Base-by-base conservation (phyloP, 2,113 vertebrate genomes). In the Tragelaphus strepsiceros region DNA sequence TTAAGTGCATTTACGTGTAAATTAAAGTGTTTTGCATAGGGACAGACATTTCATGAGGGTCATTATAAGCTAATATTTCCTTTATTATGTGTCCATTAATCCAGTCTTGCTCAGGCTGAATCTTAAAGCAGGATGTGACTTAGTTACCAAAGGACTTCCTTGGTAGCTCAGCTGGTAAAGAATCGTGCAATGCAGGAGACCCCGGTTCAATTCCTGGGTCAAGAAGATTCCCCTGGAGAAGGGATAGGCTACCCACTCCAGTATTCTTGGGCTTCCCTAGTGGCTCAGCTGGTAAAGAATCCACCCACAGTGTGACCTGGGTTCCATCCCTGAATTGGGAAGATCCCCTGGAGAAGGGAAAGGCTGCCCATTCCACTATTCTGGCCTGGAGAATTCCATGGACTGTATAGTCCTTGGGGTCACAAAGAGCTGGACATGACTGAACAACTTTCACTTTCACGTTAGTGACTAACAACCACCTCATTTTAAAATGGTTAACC, bases 31-130 rank as follows among this genome's bases (percentile, higher is more conserved):
- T 59, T 78, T 81, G 22, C 19, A 19, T 4, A 59, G 64, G 28
- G 9, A 49, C 24, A 43, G 71, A 26, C 2, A 16, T 9, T 96
- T 87, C 43, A 4, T 30, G 39, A 80, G 13, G 59, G 6, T 15
- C 61, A 58, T 54, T 94, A 61, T 64, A 53, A 94, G 14, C 9
- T 39, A 54, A 62, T 87, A 39, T 61, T 61, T 96, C 84, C 49
- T 81, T 92, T 43, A 67, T 62, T 74, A 35, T 74, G 1, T 83
- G 24, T 7, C 14, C 24, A 28, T 90, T 89, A 56, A 77, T 90
- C n/a, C 28, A 93, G 2, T 3, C 43, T 71, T 61, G 24, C 11
- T 85, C 14, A 54, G 15, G 6, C 24, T 62, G n/a, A 51, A 67
- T 54, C 24, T 97, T 56, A 74, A 56, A 54, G 28, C 67, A 74